These are phyloP conservation scores for Macrosteles quadrilineatus DNA, from an alignment of 1,140 invertebrate species.

Conservation along the genomic window DNA sequence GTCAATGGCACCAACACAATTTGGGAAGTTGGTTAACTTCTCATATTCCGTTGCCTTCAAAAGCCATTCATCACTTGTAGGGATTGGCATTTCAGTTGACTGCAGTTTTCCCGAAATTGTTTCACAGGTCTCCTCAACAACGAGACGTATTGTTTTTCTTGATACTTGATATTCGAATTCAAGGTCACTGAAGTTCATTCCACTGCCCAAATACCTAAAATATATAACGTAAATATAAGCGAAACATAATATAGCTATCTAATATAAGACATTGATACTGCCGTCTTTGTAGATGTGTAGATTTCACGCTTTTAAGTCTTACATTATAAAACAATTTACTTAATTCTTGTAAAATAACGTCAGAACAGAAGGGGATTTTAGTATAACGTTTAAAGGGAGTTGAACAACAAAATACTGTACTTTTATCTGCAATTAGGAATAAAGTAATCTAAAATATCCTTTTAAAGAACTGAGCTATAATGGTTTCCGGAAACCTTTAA, in stretches of 20 bases:
- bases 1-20: conserved; percentile 47
- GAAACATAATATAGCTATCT: too few relatives aligned
- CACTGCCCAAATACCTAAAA: neutral
- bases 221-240: neutral
- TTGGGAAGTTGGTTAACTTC: conserved; percentile 44
- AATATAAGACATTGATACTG: too few relatives aligned
- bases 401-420: too few relatives aligned
- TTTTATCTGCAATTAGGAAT: too few relatives aligned
- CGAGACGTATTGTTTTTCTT: conserved; percentile 27
- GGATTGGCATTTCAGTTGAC: conserved; percentile 22
- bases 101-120: conserved; percentile 30
- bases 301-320: neutral
- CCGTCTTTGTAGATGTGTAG: neutral
- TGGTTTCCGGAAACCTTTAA: too few relatives aligned
- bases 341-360: neutral
- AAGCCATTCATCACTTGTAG: conserved; percentile 17
- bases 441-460: too few relatives aligned
- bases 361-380: neutral
- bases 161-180: conserved; percentile 35
- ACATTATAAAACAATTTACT: neutral
- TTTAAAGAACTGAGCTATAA: too few relatives aligned
- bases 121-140: conserved; percentile 33
- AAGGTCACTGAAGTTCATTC: neutral
- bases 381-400: neutral
- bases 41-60: conserved; percentile 13